Evolutionary conservation across 2,888 invertebrate genomes (phyloP).

Genomic region (Rotaria sp.): DNA sequence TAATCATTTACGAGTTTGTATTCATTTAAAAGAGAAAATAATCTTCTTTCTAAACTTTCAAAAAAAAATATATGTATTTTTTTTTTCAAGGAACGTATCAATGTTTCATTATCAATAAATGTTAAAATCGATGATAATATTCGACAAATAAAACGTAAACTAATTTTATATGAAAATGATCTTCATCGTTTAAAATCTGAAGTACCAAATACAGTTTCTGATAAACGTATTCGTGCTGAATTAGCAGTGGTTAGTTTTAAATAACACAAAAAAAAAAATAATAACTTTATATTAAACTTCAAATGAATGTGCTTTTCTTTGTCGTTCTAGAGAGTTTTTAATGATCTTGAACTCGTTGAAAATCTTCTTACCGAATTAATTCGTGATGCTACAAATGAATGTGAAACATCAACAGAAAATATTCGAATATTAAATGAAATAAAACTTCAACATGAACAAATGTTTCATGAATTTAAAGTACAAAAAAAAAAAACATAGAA

Average conservation of each 20-base stretch:
- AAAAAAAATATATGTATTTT: background rate
- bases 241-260: background rate
- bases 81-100: background rate
- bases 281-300: too few species aligned
- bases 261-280: too few species aligned
- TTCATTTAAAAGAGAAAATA: background rate
- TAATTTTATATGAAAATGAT: slow-evolving; percentile 11
- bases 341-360: background rate
- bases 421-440: background rate
- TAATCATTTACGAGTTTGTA: background rate
- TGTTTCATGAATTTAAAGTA: slow-evolving; percentile 4
- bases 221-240: slow-evolving; percentile 25
- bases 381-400: background rate
- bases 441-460: background rate
- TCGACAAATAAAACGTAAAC: slow-evolving; percentile 25
- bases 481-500: background rate
- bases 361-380: background rate
- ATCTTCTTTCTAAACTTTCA: background rate
- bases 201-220: slow-evolving; percentile 1
- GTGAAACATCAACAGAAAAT: background rate
- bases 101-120: background rate
- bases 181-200: background rate
- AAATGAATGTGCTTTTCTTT: background rate
- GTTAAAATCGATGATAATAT: slow-evolving; percentile 24
- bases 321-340: background rate